Conservation (phyloP, 35 echinoderm and acorn worm genomes). For the Apostichopus californicus region DNA sequence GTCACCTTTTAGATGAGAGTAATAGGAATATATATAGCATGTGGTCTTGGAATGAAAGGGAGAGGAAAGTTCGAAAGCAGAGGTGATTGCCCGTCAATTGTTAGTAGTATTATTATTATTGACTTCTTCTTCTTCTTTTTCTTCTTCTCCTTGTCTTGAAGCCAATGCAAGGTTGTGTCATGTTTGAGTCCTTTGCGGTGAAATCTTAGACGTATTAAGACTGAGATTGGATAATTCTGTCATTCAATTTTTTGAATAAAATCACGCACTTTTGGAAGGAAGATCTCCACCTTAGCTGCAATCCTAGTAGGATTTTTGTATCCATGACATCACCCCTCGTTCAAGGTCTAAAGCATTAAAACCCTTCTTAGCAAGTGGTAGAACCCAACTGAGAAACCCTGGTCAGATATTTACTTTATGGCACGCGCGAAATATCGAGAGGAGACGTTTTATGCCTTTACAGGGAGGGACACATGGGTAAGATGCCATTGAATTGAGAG, state of each 20-base stretch:
- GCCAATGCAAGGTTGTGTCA: neutral
- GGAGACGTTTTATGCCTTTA: neutral
- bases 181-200: neutral
- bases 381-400: neutral
- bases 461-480: neutral
- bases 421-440: neutral
- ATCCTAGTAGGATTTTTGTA: neutral
- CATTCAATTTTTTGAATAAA: neutral
- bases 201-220: neutral
- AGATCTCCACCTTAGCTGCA: neutral
- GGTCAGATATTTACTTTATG: neutral
- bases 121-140: no score
- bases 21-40: no score
- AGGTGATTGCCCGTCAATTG: neutral
- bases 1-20: no score
- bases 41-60: neutral
- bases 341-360: neutral
- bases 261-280: neutral
- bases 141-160: neutral
- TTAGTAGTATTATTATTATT: no score
- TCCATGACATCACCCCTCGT: neutral
- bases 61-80: neutral
- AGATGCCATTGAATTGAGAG: neutral
- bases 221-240: neutral
- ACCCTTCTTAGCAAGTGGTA: neutral